Base-by-base conservation (phyloP, 2,113 vertebrate species). In the Gavialis gangeticus region DNA sequence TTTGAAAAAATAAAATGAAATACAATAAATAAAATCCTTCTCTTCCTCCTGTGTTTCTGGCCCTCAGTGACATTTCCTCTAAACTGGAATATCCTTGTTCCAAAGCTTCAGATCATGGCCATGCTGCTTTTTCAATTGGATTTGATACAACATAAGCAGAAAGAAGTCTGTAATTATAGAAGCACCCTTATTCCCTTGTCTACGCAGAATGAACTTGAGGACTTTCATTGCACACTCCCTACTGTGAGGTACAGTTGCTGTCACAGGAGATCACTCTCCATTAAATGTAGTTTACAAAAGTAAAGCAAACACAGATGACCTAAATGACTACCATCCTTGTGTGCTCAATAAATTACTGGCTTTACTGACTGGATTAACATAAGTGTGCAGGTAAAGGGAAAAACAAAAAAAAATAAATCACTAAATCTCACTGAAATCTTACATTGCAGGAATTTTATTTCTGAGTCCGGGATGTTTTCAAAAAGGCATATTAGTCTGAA, bases 201-300 rank as follows among this genome's bases (percentile, higher is more conserved):
- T 55, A 5, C 27, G 34, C 12, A 22, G 62, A 66, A 87, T 18
- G 91, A 96, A 87, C 75, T 69, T 82, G 59, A 91, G 94, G 90
- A 96, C 97, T 88, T 91, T 85, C 63, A 79, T 75, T 85, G 76
- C 91, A 92, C 89, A 14, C 46, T 92, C 84, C 92, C 81, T 94
- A 34, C 60, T 90, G 87, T 89, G 94, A 97, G 96, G 96, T 97
- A 91, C 90, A 97, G 94, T 96, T 97, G 67, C 88, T 95, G 95
- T 93, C 95, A 92, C 92, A 91, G 85, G 88, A 94, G 89, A 96
- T 90, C 71, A 81, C 82, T 96, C 94, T 96, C 73, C 82, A 97
- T 97, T 97, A 96, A 97, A 96, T 96, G 95, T 93, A 93, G 93
- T 97, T 98, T 94, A 96, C 94, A 98, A 97, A 97, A 77, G 89